Base-by-base conservation (phyloP, 2,113 vertebrate species). In the Morone saxatilis region DNA sequence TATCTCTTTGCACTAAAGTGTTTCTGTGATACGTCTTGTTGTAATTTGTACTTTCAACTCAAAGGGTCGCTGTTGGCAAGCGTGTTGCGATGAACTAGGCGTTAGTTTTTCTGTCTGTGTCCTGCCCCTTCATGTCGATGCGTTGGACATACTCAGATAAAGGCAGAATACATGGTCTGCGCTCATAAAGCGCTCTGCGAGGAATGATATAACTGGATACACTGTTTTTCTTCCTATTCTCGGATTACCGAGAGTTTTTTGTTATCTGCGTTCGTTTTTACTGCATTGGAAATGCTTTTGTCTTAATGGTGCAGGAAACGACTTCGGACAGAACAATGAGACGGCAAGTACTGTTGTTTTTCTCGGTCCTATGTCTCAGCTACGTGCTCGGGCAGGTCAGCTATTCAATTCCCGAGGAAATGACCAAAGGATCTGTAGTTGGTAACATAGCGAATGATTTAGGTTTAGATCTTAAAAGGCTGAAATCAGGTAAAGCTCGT, bases 381-480 rank as follows among this genome's bases (percentile, higher is more conserved):
- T 54, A 1, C 4, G 85, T 51, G 25, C 25, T 48, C 16, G 90
- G 80, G 0, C 93, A 96, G 78, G 93, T 96, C 86, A 92, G 85
- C 36, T 96, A 96, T 60, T 94, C 95, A 0, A 78, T 96, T 70
- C 93, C 95, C 0, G 96, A 96, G 75, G 95, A 96, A 90, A 75
- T 95, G 88, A 48, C 91, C 1, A 94, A 85, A 87, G 95, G 94
- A 4, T 95, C 94, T 41, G 88, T 96, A 0, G 78, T 96, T 20
- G 94, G 96, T 22, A 90, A 93, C 73, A 89, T 96, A 53, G 89
- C 90, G 13, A 89, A 93, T 57, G 95, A 96, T 92, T 88, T 97
- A 48, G 94, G 92, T 25, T 79, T 96, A 13, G 78, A 95, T 72
- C 36, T 93, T 10, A 92, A 88, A 65, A 83, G 95, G 20, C 59